A percentile compares a stretch with the other conserved stretches of the same genome.
These are phyloP conservation scores for Sebastes matsubarae DNA, from an alignment of 2,797 vertebrate species.

Conservation along the genomic window DNA sequence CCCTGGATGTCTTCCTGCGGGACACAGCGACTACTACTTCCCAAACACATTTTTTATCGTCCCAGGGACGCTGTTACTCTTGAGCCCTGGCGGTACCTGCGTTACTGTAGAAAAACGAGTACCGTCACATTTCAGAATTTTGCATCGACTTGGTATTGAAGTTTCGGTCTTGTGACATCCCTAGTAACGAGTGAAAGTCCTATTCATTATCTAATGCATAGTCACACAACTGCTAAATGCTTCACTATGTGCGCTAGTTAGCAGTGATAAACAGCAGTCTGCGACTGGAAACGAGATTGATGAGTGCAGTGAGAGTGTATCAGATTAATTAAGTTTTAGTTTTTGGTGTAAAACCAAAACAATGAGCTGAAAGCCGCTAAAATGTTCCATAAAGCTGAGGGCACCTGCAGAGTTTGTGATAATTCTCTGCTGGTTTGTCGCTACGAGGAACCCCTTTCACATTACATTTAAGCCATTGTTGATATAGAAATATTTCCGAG, in stretches of 20 bases:
- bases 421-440: background rate
- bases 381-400: background rate
- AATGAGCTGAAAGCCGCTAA: background rate
- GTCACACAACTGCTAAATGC: background rate
- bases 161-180: too few relatives aligned
- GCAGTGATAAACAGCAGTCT: background rate
- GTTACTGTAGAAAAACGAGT: too few relatives aligned
- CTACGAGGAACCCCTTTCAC: background rate
- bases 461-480: background rate
- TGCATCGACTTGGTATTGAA: too few relatives aligned
- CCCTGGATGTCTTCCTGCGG: too few relatives aligned
- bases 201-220: background rate
- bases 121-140: too few relatives aligned
- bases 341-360: background rate
- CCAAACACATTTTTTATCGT: too few relatives aligned
- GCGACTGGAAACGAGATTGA: background rate
- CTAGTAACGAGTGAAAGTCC: background rate
- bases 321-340: background rate
- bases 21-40: accelerated
- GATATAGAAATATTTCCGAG: too few relatives aligned
- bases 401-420: background rate
- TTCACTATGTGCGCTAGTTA: too few relatives aligned
- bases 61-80: too few relatives aligned
- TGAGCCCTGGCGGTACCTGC: too few relatives aligned
- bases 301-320: background rate